Percentiles rank a stretch among this genome's conserved stretches.
Conservation (phyloP, 2,113 vertebrate genomes). For the Spheniscus mendiculus region DNA sequence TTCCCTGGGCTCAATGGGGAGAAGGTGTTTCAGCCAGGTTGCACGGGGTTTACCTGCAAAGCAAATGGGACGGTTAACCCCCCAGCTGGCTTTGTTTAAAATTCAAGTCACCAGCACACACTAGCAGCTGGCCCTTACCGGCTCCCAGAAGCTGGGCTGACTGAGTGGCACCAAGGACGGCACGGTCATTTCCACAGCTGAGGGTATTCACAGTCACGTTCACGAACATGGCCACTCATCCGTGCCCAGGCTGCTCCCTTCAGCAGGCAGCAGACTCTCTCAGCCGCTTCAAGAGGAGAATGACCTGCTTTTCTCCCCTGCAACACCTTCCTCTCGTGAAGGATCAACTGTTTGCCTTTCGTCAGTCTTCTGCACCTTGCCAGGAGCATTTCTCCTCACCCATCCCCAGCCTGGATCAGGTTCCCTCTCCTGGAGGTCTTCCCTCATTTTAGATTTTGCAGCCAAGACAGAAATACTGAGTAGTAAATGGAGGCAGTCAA, state of each 20-base stretch:
- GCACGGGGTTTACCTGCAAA: neutral
- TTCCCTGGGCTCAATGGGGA: neutral
- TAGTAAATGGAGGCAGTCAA: neutral
- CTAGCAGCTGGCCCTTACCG: neutral
- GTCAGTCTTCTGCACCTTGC: neutral
- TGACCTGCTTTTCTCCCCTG: rapidly evolving
- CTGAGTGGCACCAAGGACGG: neutral
- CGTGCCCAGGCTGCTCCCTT: neutral
- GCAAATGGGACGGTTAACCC: neutral
- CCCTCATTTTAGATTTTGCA: neutral
- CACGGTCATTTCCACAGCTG: neutral
- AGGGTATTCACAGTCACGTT: rapidly evolving
- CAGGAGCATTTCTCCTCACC: neutral
- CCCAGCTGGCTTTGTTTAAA: neutral
- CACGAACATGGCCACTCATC: rapidly evolving
- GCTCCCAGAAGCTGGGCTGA: neutral
- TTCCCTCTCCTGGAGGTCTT: neutral
- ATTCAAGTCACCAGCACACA: neutral
- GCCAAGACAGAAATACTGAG: neutral
- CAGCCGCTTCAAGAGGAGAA: neutral
- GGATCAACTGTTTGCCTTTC: neutral
- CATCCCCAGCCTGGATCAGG: neutral
- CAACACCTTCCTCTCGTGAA: neutral
- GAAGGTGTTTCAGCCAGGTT: neutral
- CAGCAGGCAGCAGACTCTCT: neutral